Evolutionary conservation across 2,797 vertebrate genomes (phyloP).

Genomic region (Hydrocynus forskahlii): DNA sequence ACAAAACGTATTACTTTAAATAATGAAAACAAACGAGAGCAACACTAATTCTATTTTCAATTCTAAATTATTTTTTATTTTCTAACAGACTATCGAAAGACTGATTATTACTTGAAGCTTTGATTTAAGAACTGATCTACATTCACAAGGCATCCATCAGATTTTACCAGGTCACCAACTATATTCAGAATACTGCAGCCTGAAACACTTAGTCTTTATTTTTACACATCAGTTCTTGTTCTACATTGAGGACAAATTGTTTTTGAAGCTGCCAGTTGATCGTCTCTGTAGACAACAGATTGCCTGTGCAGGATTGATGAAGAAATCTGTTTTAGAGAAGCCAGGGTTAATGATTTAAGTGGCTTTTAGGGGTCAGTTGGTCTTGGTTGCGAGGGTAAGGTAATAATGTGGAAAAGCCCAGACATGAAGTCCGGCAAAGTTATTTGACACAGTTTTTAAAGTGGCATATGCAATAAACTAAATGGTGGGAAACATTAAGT

Average conservation of each 20-base stretch:
- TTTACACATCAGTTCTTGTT: background rate
- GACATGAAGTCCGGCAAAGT: background rate
- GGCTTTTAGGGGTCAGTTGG: slow-evolving; percentile 29
- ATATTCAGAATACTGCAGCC: background rate
- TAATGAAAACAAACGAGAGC: background rate
- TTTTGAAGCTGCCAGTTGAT: background rate
- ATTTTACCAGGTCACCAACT: background rate
- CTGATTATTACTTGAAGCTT: background rate
- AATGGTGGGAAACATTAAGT: too few relatives aligned
- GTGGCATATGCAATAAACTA: background rate
- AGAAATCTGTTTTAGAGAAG: slow-evolving; percentile 18
- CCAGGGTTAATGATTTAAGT: slow-evolving; percentile 51
- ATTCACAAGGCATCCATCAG: background rate
- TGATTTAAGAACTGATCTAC: background rate
- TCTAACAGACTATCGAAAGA: background rate
- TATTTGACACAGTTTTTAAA: slow-evolving; percentile 1
- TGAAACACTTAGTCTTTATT: background rate
- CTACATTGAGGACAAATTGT: background rate
- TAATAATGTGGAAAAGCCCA: slow-evolving; percentile 2
- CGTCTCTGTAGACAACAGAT: slow-evolving; percentile 36
- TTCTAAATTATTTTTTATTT: too few relatives aligned
- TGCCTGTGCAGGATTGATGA: slow-evolving; percentile 16
- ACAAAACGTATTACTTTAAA: slow-evolving; percentile 2
- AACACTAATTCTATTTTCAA: background rate
- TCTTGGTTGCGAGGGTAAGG: slow-evolving; percentile 5